Evolutionary conservation across 2,888 invertebrate genomes (phyloP).

Genomic region (Deilephila elpenor): DNA sequence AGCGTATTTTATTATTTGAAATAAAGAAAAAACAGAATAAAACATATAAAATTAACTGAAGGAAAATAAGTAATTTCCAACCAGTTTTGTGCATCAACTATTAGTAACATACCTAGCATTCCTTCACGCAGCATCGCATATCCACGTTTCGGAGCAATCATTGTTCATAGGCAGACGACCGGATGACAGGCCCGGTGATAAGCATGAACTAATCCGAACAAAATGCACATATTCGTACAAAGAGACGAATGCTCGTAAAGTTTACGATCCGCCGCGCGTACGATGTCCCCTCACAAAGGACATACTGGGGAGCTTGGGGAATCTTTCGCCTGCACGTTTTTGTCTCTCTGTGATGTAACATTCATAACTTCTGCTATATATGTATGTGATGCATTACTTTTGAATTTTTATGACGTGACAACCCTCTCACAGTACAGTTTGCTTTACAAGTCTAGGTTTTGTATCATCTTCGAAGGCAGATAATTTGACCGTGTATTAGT

Average conservation of each 20-base stretch:
- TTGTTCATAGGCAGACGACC: conserved; percentile 28
- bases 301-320: conserved; percentile 10
- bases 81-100: neutral
- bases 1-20: too few relatives aligned
- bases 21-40: neutral
- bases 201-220: conserved; percentile 31
- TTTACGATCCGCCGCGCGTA: conserved; percentile 40
- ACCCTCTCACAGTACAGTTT: neutral
- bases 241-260: conserved; percentile 35
- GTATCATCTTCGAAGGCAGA: too few relatives aligned
- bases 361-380: neutral
- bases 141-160: conserved; percentile 22
- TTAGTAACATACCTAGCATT: neutral
- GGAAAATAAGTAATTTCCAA: neutral
- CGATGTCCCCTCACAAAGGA: conserved; percentile 36
- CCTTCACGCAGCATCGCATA: conserved; percentile 5
- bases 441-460: neutral
- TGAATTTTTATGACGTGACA: conserved; percentile 6
- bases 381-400: neutral
- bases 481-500: neutral
- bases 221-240: conserved; percentile 32
- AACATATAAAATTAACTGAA: neutral
- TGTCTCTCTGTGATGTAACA: conserved; percentile 21
- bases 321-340: conserved; percentile 19
- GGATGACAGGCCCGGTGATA: conserved; percentile 31